These are phyloP conservation scores for Labeo calbasu DNA, from an alignment of 2,797 vertebrate species.

Conservation along the genomic window DNA sequence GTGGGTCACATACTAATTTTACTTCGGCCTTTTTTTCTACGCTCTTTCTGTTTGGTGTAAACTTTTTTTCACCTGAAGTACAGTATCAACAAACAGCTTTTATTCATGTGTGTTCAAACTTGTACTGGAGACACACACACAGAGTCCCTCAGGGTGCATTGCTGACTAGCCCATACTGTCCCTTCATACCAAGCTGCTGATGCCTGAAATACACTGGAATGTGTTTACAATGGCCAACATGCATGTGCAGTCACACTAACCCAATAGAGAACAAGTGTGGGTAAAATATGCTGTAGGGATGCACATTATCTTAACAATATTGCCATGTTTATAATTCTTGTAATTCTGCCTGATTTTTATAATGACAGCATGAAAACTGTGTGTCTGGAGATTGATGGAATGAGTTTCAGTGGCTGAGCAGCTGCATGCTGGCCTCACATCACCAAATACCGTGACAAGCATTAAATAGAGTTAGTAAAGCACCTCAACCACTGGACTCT, in stretches of 20 bases:
- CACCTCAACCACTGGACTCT: no score
- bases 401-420: no score
- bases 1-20: neutral
- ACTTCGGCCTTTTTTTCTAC: neutral
- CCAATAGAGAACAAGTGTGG: neutral
- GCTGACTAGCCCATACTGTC: constrained; percentile 35
- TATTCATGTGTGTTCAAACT: neutral
- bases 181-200: constrained; percentile 36
- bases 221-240: constrained; percentile 41
- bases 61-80: neutral
- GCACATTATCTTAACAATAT: neutral
- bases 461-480: no score
- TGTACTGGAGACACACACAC: neutral
- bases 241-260: neutral
- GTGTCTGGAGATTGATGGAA: no score
- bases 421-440: no score
- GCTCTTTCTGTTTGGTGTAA: neutral
- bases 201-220: constrained; percentile 50
- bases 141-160: constrained; percentile 18
- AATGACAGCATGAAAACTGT: no score
- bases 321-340: neutral
- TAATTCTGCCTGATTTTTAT: neutral
- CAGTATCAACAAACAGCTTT: neutral
- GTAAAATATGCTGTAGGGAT: neutral
- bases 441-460: no score